phyloP scores from a whole-genome alignment of 2,797 vertebrate genomes.

The Carduelis carduelis region DNA sequence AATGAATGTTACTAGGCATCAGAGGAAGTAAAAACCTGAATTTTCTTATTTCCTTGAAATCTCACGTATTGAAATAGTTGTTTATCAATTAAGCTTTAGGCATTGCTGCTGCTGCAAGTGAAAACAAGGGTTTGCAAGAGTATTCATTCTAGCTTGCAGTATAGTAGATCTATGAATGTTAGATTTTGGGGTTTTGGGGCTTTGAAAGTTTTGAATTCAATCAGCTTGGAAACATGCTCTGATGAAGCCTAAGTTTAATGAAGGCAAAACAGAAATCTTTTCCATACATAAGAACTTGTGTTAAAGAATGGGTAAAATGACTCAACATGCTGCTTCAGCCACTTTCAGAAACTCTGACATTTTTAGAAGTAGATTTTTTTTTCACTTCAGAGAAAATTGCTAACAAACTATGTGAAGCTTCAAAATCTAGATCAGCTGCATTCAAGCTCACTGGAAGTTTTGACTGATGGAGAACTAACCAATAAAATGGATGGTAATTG shows the following conservation, averaged over 20 bases:
- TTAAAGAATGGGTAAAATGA: background rate
- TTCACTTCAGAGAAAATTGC: background rate
- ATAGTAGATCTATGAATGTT: background rate
- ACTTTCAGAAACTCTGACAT: background rate
- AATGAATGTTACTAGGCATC: background rate
- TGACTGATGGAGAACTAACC: background rate
- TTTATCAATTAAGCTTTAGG: background rate
- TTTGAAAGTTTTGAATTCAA: background rate
- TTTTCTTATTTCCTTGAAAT: background rate
- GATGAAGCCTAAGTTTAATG: background rate
- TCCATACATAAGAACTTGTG: background rate
- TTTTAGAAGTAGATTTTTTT: background rate
- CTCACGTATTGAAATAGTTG: background rate
- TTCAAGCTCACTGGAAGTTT: background rate
- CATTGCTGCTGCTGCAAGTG: background rate
- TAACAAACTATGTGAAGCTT: background rate
- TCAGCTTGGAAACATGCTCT: background rate
- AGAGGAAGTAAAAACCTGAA: background rate
- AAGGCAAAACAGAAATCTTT: background rate
- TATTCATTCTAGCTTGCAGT: background rate
- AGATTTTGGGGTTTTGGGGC: background rate
- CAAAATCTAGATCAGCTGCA: background rate
- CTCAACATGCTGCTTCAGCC: background rate
- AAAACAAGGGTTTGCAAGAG: background rate
- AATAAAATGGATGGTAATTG: background rate